These are phyloP conservation scores for Eudemis profundana DNA, from an alignment of 2,888 invertebrate genomes.

Conservation along the genomic window DNA sequence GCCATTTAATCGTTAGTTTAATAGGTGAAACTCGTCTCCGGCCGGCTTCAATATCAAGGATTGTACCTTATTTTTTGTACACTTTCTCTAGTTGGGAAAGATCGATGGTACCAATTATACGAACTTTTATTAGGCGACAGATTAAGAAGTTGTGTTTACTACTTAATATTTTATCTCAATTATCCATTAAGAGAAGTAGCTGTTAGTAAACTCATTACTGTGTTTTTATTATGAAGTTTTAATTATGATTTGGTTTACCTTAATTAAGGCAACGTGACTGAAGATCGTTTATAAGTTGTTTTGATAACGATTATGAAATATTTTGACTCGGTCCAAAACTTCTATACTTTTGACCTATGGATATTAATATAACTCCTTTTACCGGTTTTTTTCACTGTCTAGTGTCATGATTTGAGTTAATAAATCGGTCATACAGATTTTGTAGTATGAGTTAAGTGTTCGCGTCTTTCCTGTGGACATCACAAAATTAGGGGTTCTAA, in stretches of 20 bases:
- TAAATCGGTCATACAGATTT: too few relatives aligned
- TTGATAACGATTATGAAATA: conserved; percentile 2
- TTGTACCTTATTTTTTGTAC: conserved; percentile 54
- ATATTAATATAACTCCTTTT: too few relatives aligned
- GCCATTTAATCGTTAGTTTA: conserved; percentile 71
- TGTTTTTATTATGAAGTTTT: conserved; percentile 2
- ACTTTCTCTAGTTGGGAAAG: conserved; percentile 54
- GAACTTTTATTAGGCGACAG: conserved; percentile 31
- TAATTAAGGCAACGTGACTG: conserved; percentile 11
- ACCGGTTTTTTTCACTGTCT: too few relatives aligned
- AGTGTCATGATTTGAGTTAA: too few relatives aligned
- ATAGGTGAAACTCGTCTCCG: conserved; percentile 76
- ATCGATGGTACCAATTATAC: conserved; percentile 42
- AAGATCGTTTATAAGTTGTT: background rate
- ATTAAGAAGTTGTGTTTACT: conserved; percentile 22
- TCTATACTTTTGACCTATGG: background rate
- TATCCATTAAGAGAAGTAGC: conserved; percentile 13
- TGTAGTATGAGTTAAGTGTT: too few relatives aligned
- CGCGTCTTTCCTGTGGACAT: too few relatives aligned
- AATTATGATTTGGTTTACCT: background rate
- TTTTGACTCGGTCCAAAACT: background rate
- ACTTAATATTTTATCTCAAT: conserved; percentile 22
- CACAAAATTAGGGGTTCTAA: too few relatives aligned
- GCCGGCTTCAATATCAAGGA: conserved; percentile 48
- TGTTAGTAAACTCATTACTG: conserved; percentile 1